phyloP scores from a whole-genome alignment of 1,140 invertebrate genomes.

The Drosophila ananassae region DNA sequence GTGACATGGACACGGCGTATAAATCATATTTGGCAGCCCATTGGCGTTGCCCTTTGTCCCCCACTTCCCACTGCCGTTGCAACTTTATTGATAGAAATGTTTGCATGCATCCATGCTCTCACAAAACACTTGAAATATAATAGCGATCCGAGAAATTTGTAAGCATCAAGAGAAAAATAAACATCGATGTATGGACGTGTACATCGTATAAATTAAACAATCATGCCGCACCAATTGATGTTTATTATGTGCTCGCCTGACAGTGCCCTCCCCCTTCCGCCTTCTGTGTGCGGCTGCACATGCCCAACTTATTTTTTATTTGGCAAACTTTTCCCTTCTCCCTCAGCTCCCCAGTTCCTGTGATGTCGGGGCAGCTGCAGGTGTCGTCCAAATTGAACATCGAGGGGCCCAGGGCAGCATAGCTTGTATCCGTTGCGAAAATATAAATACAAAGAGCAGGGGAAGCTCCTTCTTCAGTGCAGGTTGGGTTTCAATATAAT shows the following conservation, averaged over 20 bases:
- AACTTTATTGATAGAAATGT: slow-evolving; percentile 29
- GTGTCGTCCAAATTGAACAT: slow-evolving; percentile 37
- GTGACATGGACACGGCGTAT: slow-evolving; percentile 63
- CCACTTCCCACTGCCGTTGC: slow-evolving; percentile 28
- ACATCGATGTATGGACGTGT: slow-evolving; percentile 11
- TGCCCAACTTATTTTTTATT: slow-evolving; percentile 28
- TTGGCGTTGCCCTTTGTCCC: slow-evolving; percentile 46
- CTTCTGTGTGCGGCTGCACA: slow-evolving; percentile 17
- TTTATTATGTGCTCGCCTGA: slow-evolving; percentile 54
- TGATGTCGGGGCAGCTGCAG: slow-evolving; percentile 51
- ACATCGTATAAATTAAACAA: slow-evolving; percentile 51
- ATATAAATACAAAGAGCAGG: slow-evolving; percentile 18
- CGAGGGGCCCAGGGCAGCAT: slow-evolving; percentile 2
- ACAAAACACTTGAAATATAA: slow-evolving; percentile 59
- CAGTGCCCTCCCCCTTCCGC: background rate
- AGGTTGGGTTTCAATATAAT: background rate
- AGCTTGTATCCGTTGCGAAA: slow-evolving; percentile 44
- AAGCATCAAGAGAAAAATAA: slow-evolving; percentile 70
- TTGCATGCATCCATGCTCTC: slow-evolving; percentile 24
- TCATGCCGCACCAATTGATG: slow-evolving; percentile 59
- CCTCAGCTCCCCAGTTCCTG: background rate
- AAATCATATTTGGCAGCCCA: slow-evolving; percentile 80
- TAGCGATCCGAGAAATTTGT: slow-evolving; percentile 46
- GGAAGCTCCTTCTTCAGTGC: background rate
- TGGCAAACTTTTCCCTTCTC: slow-evolving; percentile 27